These are phyloP conservation scores for Parnassius orleans DNA, from an alignment of 2,888 invertebrate species.

Conservation along the genomic window DNA sequence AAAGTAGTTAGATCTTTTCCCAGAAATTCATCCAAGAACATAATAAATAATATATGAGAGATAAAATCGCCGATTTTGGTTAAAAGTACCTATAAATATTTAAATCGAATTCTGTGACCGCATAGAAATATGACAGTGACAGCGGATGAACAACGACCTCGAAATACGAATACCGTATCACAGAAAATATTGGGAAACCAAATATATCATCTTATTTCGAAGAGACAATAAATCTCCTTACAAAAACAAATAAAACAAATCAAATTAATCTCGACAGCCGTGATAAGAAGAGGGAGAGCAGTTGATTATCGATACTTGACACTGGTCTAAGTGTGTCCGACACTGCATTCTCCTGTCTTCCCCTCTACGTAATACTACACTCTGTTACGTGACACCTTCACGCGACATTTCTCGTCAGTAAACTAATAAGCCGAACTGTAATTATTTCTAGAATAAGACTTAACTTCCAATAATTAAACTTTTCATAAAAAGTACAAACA, in stretches of 20 bases:
- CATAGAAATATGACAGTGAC: neutral
- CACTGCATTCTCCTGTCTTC: slow-evolving; percentile 12
- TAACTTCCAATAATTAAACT: too few relatives aligned
- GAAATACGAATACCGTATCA: too few relatives aligned
- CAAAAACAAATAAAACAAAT: neutral
- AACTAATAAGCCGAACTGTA: neutral
- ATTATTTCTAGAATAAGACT: neutral
- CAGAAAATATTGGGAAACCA: neutral
- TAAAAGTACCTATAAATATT: neutral
- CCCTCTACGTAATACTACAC: slow-evolving; percentile 10
- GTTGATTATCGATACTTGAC: slow-evolving; percentile 11
- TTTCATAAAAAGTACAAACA: too few relatives aligned
- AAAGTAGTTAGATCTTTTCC: too few relatives aligned
- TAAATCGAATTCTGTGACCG: slow-evolving; percentile 1
- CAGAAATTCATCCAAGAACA: too few relatives aligned
- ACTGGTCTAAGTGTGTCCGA: slow-evolving; percentile 12
- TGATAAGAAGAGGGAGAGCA: slow-evolving; percentile 1
- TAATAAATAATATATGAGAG: too few relatives aligned
- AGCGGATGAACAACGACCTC: neutral
- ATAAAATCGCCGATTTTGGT: too few relatives aligned
- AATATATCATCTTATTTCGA: neutral
- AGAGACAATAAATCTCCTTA: neutral
- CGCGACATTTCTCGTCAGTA: neutral
- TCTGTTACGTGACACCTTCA: slow-evolving; percentile 8
- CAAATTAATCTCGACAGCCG: slow-evolving; percentile 1